Conservation (phyloP, 2,113 vertebrate genomes). For the Trinectes maculatus region DNA sequence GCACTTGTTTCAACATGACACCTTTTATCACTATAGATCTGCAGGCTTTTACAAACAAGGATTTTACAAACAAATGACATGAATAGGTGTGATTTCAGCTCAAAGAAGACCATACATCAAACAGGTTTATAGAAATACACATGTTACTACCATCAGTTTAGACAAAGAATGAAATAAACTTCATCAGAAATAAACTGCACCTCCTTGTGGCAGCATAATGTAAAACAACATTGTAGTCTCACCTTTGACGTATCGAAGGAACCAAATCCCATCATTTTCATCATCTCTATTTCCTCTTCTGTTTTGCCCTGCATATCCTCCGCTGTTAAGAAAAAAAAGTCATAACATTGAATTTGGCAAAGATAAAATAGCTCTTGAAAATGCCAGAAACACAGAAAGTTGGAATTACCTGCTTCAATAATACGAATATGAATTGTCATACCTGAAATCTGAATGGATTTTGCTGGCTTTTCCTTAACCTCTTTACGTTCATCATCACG, state of each 20-base stretch:
- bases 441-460: slow-evolving; percentile 94
- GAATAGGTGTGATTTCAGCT: too few species aligned
- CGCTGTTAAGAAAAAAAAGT: slow-evolving; percentile 74
- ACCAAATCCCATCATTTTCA: slow-evolving; percentile 95
- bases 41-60: too few species aligned
- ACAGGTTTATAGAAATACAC: not conserved
- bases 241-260: slow-evolving; percentile 92
- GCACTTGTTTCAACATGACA: too few species aligned
- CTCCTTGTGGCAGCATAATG: slow-evolving; percentile 64
- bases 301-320: slow-evolving; percentile 96
- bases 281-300: slow-evolving; percentile 98
- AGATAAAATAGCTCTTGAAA: not conserved
- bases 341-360: not conserved
- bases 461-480: slow-evolving; percentile 72
- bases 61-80: too few species aligned
- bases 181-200: slow-evolving; percentile 31
- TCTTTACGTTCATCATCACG: slow-evolving; percentile 90
- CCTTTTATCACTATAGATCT: too few species aligned
- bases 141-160: not conserved
- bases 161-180: not conserved
- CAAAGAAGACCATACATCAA: not conserved
- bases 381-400: not conserved
- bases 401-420: not conserved
- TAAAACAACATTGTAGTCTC: slow-evolving; percentile 43
- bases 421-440: not conserved